Conservation (phyloP, 2,797 vertebrate genomes). For the Phalanger gymnotis region DNA sequence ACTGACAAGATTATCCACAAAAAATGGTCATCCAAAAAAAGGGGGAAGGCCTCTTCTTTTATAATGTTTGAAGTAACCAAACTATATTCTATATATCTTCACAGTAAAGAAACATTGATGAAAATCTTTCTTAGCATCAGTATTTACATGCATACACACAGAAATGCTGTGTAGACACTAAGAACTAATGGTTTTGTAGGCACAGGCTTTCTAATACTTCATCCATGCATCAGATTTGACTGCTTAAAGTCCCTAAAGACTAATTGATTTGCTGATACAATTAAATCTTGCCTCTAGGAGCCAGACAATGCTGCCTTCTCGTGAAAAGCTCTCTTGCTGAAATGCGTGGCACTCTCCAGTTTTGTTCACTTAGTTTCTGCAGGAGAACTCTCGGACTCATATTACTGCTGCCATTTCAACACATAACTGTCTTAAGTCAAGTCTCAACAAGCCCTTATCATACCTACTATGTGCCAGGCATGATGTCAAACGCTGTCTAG, state of each 20-base stretch:
- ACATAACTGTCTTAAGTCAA: slow-evolving; percentile 24
- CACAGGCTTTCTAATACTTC: slow-evolving; percentile 62
- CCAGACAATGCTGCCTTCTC: slow-evolving; percentile 43
- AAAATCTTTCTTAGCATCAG: slow-evolving; percentile 19
- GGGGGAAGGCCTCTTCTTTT: background rate
- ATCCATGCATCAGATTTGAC: slow-evolving; percentile 58
- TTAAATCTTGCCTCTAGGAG: slow-evolving; percentile 64
- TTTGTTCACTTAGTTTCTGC: slow-evolving; percentile 7
- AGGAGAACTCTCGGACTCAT: slow-evolving; percentile 3
- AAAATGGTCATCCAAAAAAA: background rate
- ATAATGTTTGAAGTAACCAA: background rate
- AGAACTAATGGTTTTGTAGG: slow-evolving; percentile 17
- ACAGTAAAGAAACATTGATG: background rate
- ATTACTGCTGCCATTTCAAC: background rate
- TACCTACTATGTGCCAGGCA: background rate
- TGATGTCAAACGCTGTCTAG: background rate
- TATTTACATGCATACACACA: background rate
- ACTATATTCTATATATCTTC: background rate
- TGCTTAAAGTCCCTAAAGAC: slow-evolving; percentile 66
- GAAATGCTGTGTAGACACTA: background rate
- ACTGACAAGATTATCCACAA: background rate
- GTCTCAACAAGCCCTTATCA: background rate
- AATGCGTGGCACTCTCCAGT: background rate
- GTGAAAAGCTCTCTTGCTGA: slow-evolving; percentile 35
- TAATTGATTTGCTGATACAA: slow-evolving; percentile 72